Conservation (phyloP, 2,113 vertebrate genomes). For the Megatriorchis doriae region DNA sequence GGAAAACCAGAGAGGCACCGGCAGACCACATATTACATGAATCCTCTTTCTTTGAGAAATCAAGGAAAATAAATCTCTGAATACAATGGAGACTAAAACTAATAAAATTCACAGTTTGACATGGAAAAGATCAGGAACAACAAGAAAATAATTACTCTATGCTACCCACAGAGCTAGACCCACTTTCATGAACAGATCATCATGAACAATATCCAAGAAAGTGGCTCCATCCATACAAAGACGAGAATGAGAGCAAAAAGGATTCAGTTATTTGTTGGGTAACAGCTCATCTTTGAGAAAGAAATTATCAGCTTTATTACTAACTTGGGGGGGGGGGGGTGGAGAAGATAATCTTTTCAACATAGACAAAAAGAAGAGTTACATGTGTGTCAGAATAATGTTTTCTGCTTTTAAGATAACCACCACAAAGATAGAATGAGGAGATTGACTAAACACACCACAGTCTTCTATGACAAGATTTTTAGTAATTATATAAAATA, state of each 20-base stretch:
- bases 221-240: neutral
- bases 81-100: neutral
- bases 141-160: neutral
- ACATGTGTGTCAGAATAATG: neutral
- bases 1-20: neutral
- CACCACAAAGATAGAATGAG: neutral
- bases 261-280: neutral
- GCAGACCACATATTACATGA: neutral
- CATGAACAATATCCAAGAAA: neutral
- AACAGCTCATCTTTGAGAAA: neutral
- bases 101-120: neutral
- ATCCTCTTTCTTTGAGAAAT: neutral
- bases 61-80: neutral
- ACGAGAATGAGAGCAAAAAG: neutral
- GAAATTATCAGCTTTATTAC: neutral
- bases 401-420: neutral
- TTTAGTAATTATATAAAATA: neutral
- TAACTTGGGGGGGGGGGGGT: neutral
- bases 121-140: neutral
- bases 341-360: neutral
- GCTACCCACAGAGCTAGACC: neutral
- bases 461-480: neutral
- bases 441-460: neutral
- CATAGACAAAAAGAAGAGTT: neutral
- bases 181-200: neutral